Evolutionary conservation across 2,888 invertebrate species (phyloP).

Genomic region (Aphidoletes aphidimyza): DNA sequence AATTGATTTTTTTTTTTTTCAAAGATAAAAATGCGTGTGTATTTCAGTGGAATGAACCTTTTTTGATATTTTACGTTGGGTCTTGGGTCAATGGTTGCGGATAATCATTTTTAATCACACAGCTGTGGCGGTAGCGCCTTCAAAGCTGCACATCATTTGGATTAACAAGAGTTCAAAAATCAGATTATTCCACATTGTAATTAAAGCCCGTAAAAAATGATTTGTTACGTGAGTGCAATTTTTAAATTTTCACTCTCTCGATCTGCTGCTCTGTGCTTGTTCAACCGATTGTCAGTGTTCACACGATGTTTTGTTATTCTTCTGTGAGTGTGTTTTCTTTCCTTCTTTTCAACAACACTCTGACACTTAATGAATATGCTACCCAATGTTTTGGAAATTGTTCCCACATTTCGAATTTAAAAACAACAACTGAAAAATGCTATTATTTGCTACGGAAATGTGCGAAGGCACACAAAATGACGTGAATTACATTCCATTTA

Average conservation of each 20-base stretch:
- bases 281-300: conserved; percentile 37
- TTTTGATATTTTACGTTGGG: no score
- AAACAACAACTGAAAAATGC: not conserved
- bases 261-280: no score
- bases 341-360: not conserved
- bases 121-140: no score
- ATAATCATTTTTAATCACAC: no score
- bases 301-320: conserved; percentile 33
- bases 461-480: not conserved
- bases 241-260: conserved; percentile 37
- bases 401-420: conserved; percentile 21
- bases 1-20: no score
- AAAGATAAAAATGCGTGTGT: no score
- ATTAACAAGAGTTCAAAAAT: not conserved
- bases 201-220: conserved; percentile 46
- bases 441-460: not conserved
- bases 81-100: no score
- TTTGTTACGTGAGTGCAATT: conserved; percentile 5
- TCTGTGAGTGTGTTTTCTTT: no score
- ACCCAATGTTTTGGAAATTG: not conserved
- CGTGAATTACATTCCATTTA: not conserved
- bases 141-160: not conserved
- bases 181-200: conserved; percentile 32
- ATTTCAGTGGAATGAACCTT: no score
- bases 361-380: not conserved